Conservation (phyloP, 2,797 vertebrate genomes). For the Myotis planiceps region DNA sequence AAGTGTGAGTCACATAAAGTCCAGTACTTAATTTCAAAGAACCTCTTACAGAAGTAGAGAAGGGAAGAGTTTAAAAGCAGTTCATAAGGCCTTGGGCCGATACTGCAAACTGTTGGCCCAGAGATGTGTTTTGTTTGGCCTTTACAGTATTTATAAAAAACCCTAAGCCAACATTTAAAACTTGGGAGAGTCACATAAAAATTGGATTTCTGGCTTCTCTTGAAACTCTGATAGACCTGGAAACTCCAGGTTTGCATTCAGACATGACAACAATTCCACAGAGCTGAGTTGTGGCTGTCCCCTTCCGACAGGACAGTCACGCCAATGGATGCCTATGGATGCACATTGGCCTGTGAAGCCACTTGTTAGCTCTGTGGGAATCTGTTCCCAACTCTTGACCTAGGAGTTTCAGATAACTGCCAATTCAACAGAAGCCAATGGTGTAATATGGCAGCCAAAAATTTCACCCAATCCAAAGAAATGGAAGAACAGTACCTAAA, state of each 20-base stretch:
- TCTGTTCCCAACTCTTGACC: not conserved
- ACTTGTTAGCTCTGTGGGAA: not conserved
- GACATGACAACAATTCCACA: not conserved
- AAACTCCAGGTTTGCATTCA: not conserved
- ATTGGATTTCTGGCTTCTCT: slow-evolving; percentile 30
- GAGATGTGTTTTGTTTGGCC: slow-evolving; percentile 59
- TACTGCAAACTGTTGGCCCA: not conserved
- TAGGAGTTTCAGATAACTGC: not conserved
- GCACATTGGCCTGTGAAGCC: not conserved
- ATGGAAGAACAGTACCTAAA: not conserved
- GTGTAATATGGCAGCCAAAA: not conserved
- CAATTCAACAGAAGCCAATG: not conserved
- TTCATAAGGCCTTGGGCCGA: slow-evolving; percentile 19
- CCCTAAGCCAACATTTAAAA: slow-evolving; percentile 40
- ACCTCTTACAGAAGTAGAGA: slow-evolving; percentile 3
- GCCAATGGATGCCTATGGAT: fast-evolving
- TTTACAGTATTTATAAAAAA: slow-evolving; percentile 53
- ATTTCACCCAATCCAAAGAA: not conserved
- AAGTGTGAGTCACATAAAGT: not conserved
- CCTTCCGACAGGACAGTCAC: not conserved
- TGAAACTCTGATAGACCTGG: slow-evolving; percentile 46
- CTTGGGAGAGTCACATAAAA: slow-evolving; percentile 36
- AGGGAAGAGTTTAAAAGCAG: slow-evolving; percentile 47
- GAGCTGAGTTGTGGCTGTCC: not conserved
- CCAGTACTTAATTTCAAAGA: slow-evolving; percentile 47